phyloP scores from a whole-genome alignment of 2,113 vertebrate species.

The Anhinga anhinga region DNA sequence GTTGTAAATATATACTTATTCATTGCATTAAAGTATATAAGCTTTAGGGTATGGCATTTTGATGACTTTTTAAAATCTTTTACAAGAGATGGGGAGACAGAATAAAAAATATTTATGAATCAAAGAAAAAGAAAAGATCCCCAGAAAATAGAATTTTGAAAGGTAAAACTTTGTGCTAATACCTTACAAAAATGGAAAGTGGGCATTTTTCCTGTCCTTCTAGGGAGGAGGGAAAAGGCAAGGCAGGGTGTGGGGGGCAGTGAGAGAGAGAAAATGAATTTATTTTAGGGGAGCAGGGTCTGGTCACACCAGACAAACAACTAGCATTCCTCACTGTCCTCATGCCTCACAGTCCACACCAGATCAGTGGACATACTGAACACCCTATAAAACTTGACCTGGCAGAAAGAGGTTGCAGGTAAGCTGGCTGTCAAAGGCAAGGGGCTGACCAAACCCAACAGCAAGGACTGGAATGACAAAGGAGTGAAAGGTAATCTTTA shows the following conservation, averaged over 20 bases:
- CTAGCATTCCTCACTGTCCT: not conserved
- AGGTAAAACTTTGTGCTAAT: not conserved
- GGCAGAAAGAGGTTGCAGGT: not conserved
- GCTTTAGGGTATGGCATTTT: fast-evolving
- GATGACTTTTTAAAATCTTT: not conserved
- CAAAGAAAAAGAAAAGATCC: not conserved
- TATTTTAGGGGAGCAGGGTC: fast-evolving
- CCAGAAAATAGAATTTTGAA: not conserved
- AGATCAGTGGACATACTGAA: not conserved
- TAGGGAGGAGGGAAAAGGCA: fast-evolving
- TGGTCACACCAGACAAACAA: not conserved
- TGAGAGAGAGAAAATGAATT: not conserved
- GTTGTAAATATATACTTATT: not conserved
- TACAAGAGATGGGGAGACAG: not conserved
- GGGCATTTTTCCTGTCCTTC: not conserved
- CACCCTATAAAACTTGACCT: not conserved
- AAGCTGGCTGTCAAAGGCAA: not conserved
- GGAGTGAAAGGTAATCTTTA: not conserved
- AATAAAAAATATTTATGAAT: not conserved
- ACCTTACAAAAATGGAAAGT: not conserved
- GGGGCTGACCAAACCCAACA: not conserved
- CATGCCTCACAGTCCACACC: not conserved
- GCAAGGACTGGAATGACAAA: not conserved
- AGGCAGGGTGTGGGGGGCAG: not conserved
- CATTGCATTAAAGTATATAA: not conserved